phyloP scores from a whole-genome alignment of 2,113 vertebrate species.

The Romanogobio albipinnatus region DNA sequence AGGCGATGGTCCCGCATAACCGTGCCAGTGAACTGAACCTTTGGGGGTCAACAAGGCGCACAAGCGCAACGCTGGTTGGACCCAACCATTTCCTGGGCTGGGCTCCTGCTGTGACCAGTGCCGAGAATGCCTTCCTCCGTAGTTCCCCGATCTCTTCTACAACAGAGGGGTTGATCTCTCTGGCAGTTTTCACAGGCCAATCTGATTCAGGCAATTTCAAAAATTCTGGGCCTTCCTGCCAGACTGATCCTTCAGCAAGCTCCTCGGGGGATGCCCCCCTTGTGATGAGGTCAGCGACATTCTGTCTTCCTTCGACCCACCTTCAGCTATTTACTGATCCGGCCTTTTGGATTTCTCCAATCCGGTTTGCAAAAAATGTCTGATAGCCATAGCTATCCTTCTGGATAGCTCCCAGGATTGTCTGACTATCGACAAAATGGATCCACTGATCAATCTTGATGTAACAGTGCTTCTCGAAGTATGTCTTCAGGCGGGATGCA shows the following conservation, averaged over 20 bases:
- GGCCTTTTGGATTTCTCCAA: constrained; percentile 38
- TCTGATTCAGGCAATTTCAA: constrained; percentile 23
- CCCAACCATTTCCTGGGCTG: neutral
- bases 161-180: neutral
- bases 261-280: constrained; percentile 28
- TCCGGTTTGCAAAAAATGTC: constrained; percentile 33
- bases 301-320: constrained; percentile 35
- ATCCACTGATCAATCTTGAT: constrained; percentile 37
- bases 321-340: constrained; percentile 34
- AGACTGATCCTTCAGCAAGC: constrained; percentile 39
- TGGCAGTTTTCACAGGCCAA: too few species aligned
- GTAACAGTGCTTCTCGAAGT: constrained; percentile 47
- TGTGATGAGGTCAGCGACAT: constrained; percentile 27
- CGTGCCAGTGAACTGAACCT: constrained; percentile 33
- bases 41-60: constrained; percentile 38
- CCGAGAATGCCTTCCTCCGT: constrained; percentile 40
- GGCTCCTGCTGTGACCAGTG: constrained; percentile 23
- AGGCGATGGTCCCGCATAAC: constrained; percentile 24
- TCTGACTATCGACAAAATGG: constrained; percentile 47
- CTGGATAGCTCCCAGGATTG: constrained; percentile 49
- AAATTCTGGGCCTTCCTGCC: constrained; percentile 41
- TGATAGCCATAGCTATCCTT: constrained; percentile 37
- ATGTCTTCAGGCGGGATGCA: constrained; percentile 35
- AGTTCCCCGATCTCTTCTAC: constrained; percentile 4
- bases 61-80: constrained; percentile 15